These are phyloP conservation scores for Phalloptychus januarius DNA, from an alignment of 2,797 vertebrate genomes.

Conservation along the genomic window DNA sequence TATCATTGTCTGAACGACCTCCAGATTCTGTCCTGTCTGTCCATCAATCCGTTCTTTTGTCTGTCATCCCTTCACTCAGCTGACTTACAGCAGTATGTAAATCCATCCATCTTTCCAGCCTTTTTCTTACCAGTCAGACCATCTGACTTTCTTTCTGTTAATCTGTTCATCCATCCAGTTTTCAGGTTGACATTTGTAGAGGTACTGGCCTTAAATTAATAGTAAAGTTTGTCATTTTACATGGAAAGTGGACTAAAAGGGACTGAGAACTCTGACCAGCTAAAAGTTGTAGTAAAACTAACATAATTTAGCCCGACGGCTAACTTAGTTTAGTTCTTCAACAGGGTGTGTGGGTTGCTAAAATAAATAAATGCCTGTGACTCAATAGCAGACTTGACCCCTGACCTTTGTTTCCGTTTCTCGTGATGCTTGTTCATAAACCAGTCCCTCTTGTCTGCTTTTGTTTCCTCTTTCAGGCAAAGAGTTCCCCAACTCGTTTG, in stretches of 20 bases:
- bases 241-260: background rate
- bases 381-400: background rate
- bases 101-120: background rate
- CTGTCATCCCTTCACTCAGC: background rate
- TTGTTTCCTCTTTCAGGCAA: constrained; percentile 82
- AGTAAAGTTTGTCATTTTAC: background rate
- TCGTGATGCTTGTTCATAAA: constrained; percentile 20
- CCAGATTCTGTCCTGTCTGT: background rate
- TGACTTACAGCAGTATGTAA: background rate
- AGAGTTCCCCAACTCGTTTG: constrained; percentile 96
- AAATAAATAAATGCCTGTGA: background rate
- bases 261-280: background rate
- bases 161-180: background rate
- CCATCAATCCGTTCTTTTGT: background rate
- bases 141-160: background rate
- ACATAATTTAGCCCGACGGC: background rate
- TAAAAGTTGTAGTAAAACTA: background rate
- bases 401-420: background rate
- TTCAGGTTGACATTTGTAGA: background rate
- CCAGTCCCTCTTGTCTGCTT: constrained; percentile 4
- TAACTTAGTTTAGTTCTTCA: background rate
- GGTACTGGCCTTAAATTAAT: background rate
- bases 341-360: background rate
- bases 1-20: background rate
- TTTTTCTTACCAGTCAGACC: background rate